Conservation (phyloP, 2,888 invertebrate genomes). For the Cyaniris semiargus region DNA sequence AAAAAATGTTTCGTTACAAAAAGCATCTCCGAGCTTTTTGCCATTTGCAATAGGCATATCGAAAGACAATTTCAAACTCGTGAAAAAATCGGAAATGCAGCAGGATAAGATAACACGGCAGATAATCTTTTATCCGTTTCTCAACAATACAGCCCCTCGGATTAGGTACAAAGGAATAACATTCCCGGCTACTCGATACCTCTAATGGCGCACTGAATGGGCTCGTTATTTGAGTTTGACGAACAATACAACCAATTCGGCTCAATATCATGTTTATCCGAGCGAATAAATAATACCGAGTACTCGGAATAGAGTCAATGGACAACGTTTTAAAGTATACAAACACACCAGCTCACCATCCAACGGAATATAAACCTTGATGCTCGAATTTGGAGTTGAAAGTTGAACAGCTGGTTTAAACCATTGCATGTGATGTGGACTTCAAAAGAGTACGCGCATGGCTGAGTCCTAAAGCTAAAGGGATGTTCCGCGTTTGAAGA, state of each 20-base stretch:
- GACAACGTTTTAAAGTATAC: slow-evolving; percentile 49
- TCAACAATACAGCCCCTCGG: background rate
- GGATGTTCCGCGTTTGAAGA: slow-evolving; percentile 42
- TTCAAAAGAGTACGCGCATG: slow-evolving; percentile 62
- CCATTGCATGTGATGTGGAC: slow-evolving; percentile 65
- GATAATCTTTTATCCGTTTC: background rate
- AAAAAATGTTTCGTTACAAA: background rate
- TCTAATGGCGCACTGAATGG: slow-evolving; percentile 16
- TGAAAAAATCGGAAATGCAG: slow-evolving; percentile 23
- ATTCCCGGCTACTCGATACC: slow-evolving; percentile 15
- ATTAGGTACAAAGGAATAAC: slow-evolving; percentile 13
- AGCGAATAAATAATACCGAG: slow-evolving; percentile 50
- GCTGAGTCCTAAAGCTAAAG: slow-evolving; percentile 60
- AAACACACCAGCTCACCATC: slow-evolving; percentile 41
- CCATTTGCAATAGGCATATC: background rate
- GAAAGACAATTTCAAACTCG: background rate
- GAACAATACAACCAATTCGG: slow-evolving; percentile 36
- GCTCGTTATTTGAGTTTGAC: slow-evolving; percentile 31
- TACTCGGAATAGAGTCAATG: slow-evolving; percentile 48
- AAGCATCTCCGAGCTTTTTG: background rate
- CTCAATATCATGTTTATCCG: slow-evolving; percentile 46
- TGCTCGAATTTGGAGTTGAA: slow-evolving; percentile 20
- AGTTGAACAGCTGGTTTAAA: slow-evolving; percentile 45
- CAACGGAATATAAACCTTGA: slow-evolving; percentile 35
- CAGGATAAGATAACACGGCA: background rate